A percentile compares a stretch with the other conserved stretches of the same genome.
Evolutionary conservation across 1,140 invertebrate species (phyloP).

Genomic region (Drosophila baimaii): DNA sequence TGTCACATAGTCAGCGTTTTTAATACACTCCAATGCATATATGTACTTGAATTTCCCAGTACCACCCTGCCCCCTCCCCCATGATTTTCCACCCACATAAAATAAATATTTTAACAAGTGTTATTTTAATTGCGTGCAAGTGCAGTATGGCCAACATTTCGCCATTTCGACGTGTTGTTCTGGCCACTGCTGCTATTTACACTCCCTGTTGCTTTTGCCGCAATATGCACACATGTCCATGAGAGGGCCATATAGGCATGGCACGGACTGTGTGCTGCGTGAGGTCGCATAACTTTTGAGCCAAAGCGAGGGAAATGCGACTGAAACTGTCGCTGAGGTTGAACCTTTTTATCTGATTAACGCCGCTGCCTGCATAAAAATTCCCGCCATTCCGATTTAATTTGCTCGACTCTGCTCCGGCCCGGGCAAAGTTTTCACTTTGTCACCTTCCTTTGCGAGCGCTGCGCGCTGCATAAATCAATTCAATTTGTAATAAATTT

Average conservation of each 20-base stretch:
- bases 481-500: constrained; percentile 83
- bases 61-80: not conserved
- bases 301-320: constrained; percentile 23
- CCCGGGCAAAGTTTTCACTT: constrained; percentile 69
- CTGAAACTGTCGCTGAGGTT: constrained; percentile 15
- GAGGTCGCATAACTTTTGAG: constrained; percentile 57
- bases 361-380: constrained; percentile 51
- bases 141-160: constrained; percentile 55
- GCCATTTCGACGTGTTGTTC: constrained; percentile 24
- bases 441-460: constrained; percentile 63
- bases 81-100: constrained; percentile 42
- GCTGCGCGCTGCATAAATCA: constrained; percentile 71
- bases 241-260: constrained; percentile 2
- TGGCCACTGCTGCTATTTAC: constrained; percentile 56
- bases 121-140: constrained; percentile 80
- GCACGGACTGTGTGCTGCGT: constrained; percentile 36
- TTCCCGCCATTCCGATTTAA: constrained; percentile 62
- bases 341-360: constrained; percentile 75
- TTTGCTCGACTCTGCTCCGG: constrained; percentile 41
- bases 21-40: constrained; percentile 2
- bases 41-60: constrained; percentile 39
- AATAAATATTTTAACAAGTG: constrained; percentile 81
- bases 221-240: constrained; percentile 23
- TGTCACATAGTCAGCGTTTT: constrained; percentile 44
- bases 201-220: constrained; percentile 38